Percentiles rank a stretch among this genome's conserved stretches.
Conservation (phyloP, 2,888 invertebrate species). For the Agonopterix heracliana region DNA sequence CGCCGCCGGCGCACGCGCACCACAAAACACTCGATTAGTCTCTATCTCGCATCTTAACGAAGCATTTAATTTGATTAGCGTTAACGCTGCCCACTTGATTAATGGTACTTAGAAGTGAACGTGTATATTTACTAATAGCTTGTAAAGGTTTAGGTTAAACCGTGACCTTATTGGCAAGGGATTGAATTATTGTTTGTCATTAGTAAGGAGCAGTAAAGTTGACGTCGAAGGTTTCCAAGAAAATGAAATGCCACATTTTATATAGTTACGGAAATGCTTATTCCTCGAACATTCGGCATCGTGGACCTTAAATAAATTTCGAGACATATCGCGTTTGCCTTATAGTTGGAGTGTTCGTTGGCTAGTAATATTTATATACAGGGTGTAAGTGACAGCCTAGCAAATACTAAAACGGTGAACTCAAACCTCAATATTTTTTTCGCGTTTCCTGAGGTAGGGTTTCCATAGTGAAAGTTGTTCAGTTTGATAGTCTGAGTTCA, state of each 20-base stretch:
- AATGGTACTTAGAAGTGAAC: conserved; percentile 27
- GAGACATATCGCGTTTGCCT: no score
- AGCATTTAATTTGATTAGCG: conserved; percentile 51
- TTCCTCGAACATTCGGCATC: conserved; percentile 3
- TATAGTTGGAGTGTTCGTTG: no score
- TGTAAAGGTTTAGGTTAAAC: conserved; percentile 44
- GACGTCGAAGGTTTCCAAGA: conserved; percentile 11
- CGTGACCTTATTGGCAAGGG: conserved; percentile 40
- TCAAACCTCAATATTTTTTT: no score
- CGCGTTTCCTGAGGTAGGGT: no score
- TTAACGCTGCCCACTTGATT: conserved; percentile 37
- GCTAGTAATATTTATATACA: no score
- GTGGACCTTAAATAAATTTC: no score
- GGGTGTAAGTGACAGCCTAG: no score
- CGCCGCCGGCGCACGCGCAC: conserved; percentile 15
- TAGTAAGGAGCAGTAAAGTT: conserved; percentile 12
- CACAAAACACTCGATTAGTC: conserved; percentile 17
- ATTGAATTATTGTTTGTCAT: conserved; percentile 34
- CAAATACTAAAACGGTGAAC: no score
- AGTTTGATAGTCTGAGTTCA: no score
- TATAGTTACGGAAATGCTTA: no score
- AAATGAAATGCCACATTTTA: neutral
- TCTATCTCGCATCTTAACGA: conserved; percentile 43
- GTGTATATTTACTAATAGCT: conserved; percentile 25
- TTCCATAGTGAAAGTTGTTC: no score